phyloP scores from a whole-genome alignment of 2,797 vertebrate species.

The Ibycter americanus region DNA sequence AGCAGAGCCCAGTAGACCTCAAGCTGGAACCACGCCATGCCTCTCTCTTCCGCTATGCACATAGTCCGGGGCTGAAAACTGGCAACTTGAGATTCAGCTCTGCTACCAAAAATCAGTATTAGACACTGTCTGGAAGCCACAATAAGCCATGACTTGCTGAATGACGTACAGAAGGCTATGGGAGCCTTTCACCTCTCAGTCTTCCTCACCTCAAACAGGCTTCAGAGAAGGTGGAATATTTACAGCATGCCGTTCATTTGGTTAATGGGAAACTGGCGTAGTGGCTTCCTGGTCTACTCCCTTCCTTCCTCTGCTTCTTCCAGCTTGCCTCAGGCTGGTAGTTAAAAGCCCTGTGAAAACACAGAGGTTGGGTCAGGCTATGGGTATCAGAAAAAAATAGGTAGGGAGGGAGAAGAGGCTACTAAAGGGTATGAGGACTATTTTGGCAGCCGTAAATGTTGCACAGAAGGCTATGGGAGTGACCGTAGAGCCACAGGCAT shows the following conservation, averaged over 20 bases:
- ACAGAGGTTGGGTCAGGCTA: background rate
- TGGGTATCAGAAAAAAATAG: background rate
- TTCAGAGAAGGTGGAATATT: background rate
- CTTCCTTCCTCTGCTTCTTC: constrained; percentile 9
- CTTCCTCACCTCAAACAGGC: background rate
- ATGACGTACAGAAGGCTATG: background rate
- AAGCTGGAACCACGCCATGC: accelerated
- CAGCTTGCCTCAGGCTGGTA: background rate
- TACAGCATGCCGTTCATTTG: background rate
- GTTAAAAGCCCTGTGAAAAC: background rate
- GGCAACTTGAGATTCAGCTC: background rate
- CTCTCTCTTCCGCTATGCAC: background rate
- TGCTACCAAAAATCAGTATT: background rate
- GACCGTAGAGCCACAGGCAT: background rate
- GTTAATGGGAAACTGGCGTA: background rate
- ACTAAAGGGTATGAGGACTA: background rate
- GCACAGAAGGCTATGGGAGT: background rate
- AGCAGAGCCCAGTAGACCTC: background rate
- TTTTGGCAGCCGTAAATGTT: background rate
- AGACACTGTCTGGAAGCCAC: background rate
- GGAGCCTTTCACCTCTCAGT: background rate
- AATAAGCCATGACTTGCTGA: background rate
- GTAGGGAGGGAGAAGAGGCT: background rate
- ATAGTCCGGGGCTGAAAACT: background rate
- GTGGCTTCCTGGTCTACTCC: background rate